phyloP scores from a whole-genome alignment of 2,113 vertebrate genomes.

The Tricholaema leucomelas region DNA sequence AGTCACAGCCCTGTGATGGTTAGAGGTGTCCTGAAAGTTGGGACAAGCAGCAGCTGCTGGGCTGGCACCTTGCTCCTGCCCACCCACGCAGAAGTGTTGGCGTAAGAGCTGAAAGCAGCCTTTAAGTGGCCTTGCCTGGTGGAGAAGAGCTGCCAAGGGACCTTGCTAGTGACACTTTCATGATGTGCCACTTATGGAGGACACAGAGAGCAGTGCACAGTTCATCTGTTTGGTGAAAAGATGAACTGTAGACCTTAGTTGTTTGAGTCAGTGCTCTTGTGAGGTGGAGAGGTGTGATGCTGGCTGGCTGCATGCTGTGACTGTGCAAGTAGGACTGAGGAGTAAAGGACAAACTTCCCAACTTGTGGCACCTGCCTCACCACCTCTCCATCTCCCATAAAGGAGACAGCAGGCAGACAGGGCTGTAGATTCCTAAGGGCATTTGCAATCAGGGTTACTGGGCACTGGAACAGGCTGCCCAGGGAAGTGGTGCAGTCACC shows the following conservation, averaged over 20 bases:
- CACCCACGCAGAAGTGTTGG: neutral
- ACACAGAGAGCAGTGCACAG: neutral
- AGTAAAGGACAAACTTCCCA: neutral
- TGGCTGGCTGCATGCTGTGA: neutral
- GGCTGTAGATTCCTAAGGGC: neutral
- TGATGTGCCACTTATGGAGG: neutral
- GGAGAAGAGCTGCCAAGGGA: neutral
- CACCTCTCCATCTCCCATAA: neutral
- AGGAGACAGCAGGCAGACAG: neutral
- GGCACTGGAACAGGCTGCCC: no score
- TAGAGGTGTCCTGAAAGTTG: neutral
- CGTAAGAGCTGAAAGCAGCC: neutral
- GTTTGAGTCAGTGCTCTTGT: neutral
- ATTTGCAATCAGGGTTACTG: no score
- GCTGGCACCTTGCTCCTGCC: neutral
- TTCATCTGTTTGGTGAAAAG: neutral
- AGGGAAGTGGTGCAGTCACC: no score
- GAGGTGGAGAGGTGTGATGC: rapidly evolving
- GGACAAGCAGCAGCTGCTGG: constrained; percentile 7
- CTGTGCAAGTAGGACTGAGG: neutral
- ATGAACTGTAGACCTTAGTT: neutral
- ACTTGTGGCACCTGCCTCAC: neutral
- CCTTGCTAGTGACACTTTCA: neutral
- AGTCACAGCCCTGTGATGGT: neutral
- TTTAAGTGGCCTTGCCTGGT: neutral